Conservation (phyloP, 2,888 invertebrate genomes). For the Zaprionus obscuricornis region DNA sequence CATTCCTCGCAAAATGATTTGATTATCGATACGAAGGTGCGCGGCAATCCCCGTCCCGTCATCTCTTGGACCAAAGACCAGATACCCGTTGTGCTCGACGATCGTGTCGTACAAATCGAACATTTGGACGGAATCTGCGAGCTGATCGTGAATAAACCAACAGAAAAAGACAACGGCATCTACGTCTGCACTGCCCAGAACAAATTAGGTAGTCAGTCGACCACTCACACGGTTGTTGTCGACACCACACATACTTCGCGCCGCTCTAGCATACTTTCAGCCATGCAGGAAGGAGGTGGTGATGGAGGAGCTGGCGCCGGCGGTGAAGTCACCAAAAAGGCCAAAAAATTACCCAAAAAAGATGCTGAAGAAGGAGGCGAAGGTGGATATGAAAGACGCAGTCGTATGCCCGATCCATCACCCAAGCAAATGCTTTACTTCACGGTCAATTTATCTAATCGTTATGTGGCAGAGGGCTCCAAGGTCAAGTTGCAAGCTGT, state of each 20-base stretch:
- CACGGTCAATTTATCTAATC: conserved; percentile 81
- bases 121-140: conserved; percentile 91
- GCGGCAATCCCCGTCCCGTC: conserved; percentile 89
- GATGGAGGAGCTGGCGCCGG: conserved; percentile 45
- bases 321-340: conserved; percentile 54
- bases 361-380: conserved; percentile 82
- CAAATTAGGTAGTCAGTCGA: conserved; percentile 89
- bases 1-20: conserved; percentile 89
- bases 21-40: conserved; percentile 90
- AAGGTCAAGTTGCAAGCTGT: conserved; percentile 92
- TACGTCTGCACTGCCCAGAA: conserved; percentile 87
- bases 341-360: conserved; percentile 67
- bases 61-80: conserved; percentile 91
- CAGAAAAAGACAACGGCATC: conserved; percentile 85
- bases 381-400: conserved; percentile 85
- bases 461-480: conserved; percentile 86
- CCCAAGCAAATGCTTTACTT: conserved; percentile 84
- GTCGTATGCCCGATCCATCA: conserved; percentile 80
- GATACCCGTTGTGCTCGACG: conserved; percentile 85
- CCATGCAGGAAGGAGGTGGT: conserved; percentile 73
- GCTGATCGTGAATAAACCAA: conserved; percentile 88
- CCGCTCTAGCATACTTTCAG: conserved; percentile 78
- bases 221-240: conserved; percentile 87
- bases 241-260: conserved; percentile 80
- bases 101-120: conserved; percentile 87